These are phyloP conservation scores for Apis florea DNA, from an alignment of 1,140 invertebrate genomes.

Conservation along the genomic window DNA sequence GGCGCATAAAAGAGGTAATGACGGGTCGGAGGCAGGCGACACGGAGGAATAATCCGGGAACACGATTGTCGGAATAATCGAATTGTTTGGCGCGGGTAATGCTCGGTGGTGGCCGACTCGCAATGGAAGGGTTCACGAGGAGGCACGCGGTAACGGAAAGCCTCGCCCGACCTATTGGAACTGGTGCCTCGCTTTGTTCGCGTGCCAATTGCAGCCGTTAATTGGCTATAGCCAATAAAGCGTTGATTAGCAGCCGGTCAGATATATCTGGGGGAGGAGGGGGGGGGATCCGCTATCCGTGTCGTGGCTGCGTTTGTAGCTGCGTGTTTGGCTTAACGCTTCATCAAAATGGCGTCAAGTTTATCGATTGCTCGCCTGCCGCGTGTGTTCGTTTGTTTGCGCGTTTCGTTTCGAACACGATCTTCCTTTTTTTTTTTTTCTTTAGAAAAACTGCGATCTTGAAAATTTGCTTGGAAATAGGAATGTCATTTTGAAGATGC, in stretches of 20 bases:
- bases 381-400: constrained; percentile 2
- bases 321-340: constrained; percentile 51
- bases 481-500: no score
- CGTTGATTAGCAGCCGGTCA: constrained; percentile 71
- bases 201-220: constrained; percentile 74
- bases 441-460: no score
- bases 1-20: constrained; percentile 33
- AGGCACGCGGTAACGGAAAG: constrained; percentile 57
- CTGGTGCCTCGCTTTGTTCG: constrained; percentile 70
- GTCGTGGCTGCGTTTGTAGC: constrained; percentile 46
- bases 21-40: constrained; percentile 5
- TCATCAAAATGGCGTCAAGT: constrained; percentile 58
- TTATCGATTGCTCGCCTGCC: constrained; percentile 38
- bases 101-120: constrained; percentile 47
- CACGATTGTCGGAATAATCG: constrained; percentile 61
- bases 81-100: constrained; percentile 66
- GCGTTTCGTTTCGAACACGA: constrained; percentile 34
- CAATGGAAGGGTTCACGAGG: constrained; percentile 3
- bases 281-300: constrained; percentile 58
- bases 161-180: constrained; percentile 63
- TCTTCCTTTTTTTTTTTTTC: no score
- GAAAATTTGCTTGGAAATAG: no score
- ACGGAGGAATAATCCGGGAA: constrained; percentile 39
- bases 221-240: constrained; percentile 77
- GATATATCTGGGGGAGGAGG: constrained; percentile 64